phyloP scores from a whole-genome alignment of 37 sponge, comb jelly and placozoan species.

The Spongilla lacustris region DNA sequence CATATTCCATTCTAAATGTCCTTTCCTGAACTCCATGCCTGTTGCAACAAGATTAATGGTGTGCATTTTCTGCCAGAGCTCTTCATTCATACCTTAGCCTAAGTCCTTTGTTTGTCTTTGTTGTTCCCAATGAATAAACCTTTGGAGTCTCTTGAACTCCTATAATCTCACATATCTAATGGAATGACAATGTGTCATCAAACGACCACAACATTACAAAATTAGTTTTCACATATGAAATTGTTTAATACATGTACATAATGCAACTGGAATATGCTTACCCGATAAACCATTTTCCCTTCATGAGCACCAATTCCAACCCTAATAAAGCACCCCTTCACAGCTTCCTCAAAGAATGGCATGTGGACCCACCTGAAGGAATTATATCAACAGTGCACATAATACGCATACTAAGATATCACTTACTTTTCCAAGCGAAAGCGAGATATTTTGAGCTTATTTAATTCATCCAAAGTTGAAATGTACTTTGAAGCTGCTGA shows the following conservation, averaged over 20 bases:
- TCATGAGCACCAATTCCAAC: conserved; percentile 94
- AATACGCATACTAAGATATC: neutral
- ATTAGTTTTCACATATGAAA: neutral
- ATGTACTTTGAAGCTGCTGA: conserved; percentile 28
- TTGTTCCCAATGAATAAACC: conserved; percentile 84
- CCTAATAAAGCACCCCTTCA: conserved; percentile 88
- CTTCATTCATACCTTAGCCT: conserved; percentile 64
- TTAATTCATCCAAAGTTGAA: conserved; percentile 58
- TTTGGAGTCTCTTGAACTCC: conserved; percentile 88
- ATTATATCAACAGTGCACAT: neutral
- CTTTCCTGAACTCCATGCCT: conserved; percentile 89
- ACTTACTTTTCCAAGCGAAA: conserved; percentile 91
- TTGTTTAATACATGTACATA: neutral
- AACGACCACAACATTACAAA: neutral
- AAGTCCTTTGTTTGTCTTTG: conserved; percentile 90
- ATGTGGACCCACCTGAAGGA: conserved; percentile 84
- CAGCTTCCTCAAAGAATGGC: conserved; percentile 93
- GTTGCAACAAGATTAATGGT: neutral
- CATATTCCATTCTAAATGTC: conserved; percentile 95
- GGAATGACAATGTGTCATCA: neutral
- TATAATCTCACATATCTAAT: conserved; percentile 85
- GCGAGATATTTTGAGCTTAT: conserved; percentile 87
- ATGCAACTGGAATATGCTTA: conserved; percentile 13
- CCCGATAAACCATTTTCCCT: conserved; percentile 92
- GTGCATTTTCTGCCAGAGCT: neutral